These are phyloP conservation scores for Semicossyphus pulcher DNA, from an alignment of 2,113 vertebrate genomes.

Conservation along the genomic window DNA sequence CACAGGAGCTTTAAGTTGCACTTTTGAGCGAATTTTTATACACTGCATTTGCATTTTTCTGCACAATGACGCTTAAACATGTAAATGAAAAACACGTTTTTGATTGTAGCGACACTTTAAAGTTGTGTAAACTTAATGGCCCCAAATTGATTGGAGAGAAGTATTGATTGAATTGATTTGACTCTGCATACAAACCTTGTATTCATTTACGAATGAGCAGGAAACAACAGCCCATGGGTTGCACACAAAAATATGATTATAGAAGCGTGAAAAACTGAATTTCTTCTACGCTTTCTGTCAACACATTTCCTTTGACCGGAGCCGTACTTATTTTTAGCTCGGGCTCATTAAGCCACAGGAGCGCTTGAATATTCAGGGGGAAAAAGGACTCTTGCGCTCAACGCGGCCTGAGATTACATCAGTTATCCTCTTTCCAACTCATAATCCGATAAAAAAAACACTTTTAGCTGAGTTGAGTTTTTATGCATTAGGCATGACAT, in stretches of 20 bases:
- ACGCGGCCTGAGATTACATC: constrained; percentile 29
- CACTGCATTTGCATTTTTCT: too few relatives aligned
- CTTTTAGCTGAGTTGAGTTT: neutral
- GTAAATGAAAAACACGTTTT: too few relatives aligned
- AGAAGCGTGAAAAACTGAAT: neutral
- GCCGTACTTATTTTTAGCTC: constrained; percentile 13
- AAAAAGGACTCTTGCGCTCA: constrained; percentile 24
- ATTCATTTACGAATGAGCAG: neutral
- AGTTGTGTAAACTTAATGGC: too few relatives aligned
- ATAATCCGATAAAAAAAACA: constrained; percentile 8
- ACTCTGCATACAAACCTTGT: too few relatives aligned
- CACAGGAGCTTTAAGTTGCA: too few relatives aligned
- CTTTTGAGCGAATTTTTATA: too few relatives aligned
- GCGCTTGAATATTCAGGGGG: neutral
- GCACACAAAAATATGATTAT: neutral
- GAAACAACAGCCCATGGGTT: neutral
- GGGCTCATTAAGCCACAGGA: constrained; percentile 41
- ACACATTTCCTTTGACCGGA: neutral
- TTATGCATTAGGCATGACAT: neutral
- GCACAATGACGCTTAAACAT: too few relatives aligned
- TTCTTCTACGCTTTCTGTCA: neutral
- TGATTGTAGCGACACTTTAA: too few relatives aligned
- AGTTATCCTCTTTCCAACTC: constrained; percentile 10
- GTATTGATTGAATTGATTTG: neutral
- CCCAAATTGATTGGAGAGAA: too few relatives aligned